Base-by-base conservation (phyloP, 1,140 invertebrate species). In the Drusus annulatus region DNA sequence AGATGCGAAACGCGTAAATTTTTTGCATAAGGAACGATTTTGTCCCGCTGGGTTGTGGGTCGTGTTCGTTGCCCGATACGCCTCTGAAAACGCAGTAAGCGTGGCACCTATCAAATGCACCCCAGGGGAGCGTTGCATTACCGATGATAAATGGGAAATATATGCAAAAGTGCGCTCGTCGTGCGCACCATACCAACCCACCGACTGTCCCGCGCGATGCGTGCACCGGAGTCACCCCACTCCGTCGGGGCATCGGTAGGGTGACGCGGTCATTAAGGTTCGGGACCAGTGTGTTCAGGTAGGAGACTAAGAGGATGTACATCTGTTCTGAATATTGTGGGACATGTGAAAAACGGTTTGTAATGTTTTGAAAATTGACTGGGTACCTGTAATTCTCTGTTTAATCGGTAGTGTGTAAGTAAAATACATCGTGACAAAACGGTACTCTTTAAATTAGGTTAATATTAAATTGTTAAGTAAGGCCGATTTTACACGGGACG, bases 141-240 rank as follows among this genome's bases (percentile, higher is more conserved):
- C 82, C 50, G 78, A 83, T 83, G 82, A 83, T 83, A 81, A 83
- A 83, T 83, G 82, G 69, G 80, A 83, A 83, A 81, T 83, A 80
- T 83, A 83, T 83, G 82, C 82, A 83, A 83, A 79, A 79, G 77
- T 79, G 52, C 71, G 80, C 68, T 19, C 76, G 63, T 19, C 52
- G 23, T 21, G 54, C 50, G 28, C 74, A 10, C 10, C 36, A n/a
- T n/a, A n/a, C n/a, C 13, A 45, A 45, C 36, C 10, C 36, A 45
- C 8, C 36, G 36, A 45, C 10, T 2, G 23, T 51, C 68, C 68
- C 15, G 21, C 23, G n/a, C 36, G 36, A 2, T 16, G 45, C 54
- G 54, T 19, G 60, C 60, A 50, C 74, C 28, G 52, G 58, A 65
- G 78, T 78, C 81, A 83, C 82, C 82, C 82, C 58, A 78, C 68